Percentiles rank a stretch among this genome's conserved stretches.
phyloP scores from a whole-genome alignment of 2,113 vertebrate species.

The Donacobius atricapilla region DNA sequence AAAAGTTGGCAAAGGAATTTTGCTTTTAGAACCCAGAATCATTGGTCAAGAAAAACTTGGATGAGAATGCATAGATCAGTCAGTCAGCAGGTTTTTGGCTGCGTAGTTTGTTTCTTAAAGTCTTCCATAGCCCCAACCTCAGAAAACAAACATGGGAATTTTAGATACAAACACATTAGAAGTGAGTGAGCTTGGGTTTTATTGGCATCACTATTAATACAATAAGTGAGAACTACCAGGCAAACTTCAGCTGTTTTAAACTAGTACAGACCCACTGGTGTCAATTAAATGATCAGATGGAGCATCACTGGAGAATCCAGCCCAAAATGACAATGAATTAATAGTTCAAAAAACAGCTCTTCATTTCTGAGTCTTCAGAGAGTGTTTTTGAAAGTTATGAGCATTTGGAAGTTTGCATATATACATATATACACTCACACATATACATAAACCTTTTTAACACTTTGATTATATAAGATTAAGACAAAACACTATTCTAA shows the following conservation, averaged over 20 bases:
- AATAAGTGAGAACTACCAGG: neutral
- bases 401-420: neutral
- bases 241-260: neutral
- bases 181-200: neutral
- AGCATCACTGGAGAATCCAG: neutral
- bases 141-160: rapidly evolving
- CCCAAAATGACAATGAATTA: neutral
- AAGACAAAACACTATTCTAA: neutral
- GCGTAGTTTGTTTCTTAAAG: neutral
- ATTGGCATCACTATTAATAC: neutral
- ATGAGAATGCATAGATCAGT: neutral
- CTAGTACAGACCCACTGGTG: neutral
- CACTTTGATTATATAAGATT: neutral
- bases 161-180: neutral
- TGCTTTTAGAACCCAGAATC: neutral
- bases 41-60: neutral
- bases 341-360: neutral
- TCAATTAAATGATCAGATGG: neutral
- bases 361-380: neutral
- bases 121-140: neutral
- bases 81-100: neutral
- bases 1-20: neutral
- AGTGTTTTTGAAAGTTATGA: neutral
- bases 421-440: no score
- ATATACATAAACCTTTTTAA: neutral